phyloP scores from a whole-genome alignment of 2,113 vertebrate species.

The Eptesicus fuscus region DNA sequence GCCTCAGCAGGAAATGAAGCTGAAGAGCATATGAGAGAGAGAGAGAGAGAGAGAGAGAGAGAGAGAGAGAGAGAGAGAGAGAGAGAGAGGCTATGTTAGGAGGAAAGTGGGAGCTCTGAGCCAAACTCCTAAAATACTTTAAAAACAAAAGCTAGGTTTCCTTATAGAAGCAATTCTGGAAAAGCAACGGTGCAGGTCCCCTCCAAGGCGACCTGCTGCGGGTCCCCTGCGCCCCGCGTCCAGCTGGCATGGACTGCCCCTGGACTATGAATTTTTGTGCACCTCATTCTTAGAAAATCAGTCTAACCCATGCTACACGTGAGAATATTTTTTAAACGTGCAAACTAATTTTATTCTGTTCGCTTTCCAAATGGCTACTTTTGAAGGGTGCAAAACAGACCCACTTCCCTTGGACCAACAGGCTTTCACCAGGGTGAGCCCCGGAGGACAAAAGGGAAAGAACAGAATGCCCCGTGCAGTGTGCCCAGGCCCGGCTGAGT shows the following conservation, averaged over 20 bases:
- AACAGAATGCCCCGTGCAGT: rapidly evolving
- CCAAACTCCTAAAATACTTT: not conserved
- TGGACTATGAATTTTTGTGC: not conserved
- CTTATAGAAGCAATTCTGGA: not conserved
- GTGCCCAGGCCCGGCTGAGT: not conserved
- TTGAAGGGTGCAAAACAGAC: not conserved
- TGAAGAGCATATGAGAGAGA: not conserved
- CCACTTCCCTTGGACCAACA: not conserved
- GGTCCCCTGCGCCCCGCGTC: rapidly evolving
- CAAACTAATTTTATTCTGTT: not conserved
- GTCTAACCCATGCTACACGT: not conserved
- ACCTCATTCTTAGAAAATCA: not conserved
- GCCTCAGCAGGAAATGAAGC: not conserved
- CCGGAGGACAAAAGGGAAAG: not conserved
- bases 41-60: not conserved
- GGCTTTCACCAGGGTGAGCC: rapidly evolving
- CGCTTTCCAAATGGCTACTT: not conserved
- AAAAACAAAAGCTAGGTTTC: not conserved
- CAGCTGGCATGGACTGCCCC: rapidly evolving
- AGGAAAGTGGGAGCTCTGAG: not conserved
- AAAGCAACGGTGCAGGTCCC: not conserved
- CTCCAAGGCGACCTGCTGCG: rapidly evolving
- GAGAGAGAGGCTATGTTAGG: not conserved
- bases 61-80: not conserved
- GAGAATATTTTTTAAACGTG: not conserved